Evolutionary conservation across 1,140 invertebrate species (phyloP).

Genomic region (Drosophila azteca): DNA sequence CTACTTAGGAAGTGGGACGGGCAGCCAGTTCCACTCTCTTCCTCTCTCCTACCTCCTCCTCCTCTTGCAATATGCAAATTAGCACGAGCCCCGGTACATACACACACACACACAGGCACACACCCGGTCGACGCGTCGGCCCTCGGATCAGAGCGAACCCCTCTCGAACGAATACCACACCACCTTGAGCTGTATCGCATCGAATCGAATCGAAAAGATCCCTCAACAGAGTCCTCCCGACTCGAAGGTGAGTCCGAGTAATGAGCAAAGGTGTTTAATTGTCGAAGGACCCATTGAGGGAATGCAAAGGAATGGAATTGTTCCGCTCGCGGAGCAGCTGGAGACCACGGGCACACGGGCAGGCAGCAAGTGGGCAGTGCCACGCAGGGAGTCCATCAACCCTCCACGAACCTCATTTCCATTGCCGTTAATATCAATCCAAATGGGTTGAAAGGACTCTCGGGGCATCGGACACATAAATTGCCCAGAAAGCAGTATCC

Average conservation of each 20-base stretch:
- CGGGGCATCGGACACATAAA: background rate
- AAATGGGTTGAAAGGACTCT: background rate
- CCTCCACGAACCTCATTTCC: background rate
- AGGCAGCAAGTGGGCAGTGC: conserved; percentile 4
- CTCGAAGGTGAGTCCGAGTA: conserved; percentile 25
- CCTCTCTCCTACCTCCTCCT: conserved; percentile 22
- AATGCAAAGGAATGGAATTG: conserved; percentile 1
- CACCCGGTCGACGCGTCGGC: conserved; percentile 44
- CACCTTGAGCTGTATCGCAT: too few relatives aligned
- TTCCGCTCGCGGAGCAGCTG: conserved; percentile 17
- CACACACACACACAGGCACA: conserved; percentile 12
- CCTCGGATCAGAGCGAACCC: too few relatives aligned
- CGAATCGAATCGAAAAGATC: too few relatives aligned
- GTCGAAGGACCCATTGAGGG: conserved; percentile 33
- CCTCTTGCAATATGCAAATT: conserved; percentile 71
- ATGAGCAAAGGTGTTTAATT: conserved; percentile 79
- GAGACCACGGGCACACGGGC: conserved; percentile 1
- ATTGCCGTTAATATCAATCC: conserved; percentile 2
- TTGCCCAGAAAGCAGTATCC: too few relatives aligned
- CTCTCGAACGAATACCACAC: too few relatives aligned
- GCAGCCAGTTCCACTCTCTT: conserved; percentile 39
- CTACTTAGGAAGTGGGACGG: conserved; percentile 62
- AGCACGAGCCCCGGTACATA: conserved; percentile 50
- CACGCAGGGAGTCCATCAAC: background rate
- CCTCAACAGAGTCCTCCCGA: too few relatives aligned